Evolutionary conservation across 1,140 invertebrate genomes (phyloP).

Genomic region (Xylocopa sonorina): DNA sequence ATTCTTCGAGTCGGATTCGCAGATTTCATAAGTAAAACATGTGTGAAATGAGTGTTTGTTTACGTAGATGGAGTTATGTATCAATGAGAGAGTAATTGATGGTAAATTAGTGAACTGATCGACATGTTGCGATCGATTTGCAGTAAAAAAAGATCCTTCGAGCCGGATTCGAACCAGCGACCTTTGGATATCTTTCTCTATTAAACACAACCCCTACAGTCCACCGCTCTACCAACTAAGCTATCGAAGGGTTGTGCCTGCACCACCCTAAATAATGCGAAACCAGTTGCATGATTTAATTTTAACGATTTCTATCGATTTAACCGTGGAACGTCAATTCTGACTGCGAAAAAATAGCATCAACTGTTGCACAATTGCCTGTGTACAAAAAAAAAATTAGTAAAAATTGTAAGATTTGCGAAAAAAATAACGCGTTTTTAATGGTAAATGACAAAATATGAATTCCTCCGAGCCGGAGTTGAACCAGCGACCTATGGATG

Average conservation of each 20-base stretch:
- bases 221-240: slow-evolving; percentile 95
- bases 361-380: neutral
- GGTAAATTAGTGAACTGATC: neutral
- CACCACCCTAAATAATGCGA: rapidly evolving
- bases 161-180: slow-evolving; percentile 74
- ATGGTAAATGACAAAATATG: neutral
- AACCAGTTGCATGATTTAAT: rapidly evolving
- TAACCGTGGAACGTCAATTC: neutral
- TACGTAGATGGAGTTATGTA: too few relatives aligned
- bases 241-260: slow-evolving; percentile 85
- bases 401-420: neutral
- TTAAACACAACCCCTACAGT: slow-evolving; percentile 84
- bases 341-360: too few relatives aligned
- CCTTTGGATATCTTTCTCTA: slow-evolving; percentile 65
- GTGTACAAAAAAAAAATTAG: neutral
- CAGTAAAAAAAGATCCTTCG: slow-evolving; percentile 64
- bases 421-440: neutral
- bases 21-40: too few relatives aligned
- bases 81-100: neutral
- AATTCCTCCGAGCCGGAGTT: slow-evolving; percentile 65
- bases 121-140: too few relatives aligned
- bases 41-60: too few relatives aligned
- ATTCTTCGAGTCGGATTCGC: too few relatives aligned
- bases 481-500: slow-evolving; percentile 76
- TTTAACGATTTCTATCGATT: neutral